Evolutionary conservation across 2,888 invertebrate species (phyloP).

Genomic region (Helobdella robusta): DNA sequence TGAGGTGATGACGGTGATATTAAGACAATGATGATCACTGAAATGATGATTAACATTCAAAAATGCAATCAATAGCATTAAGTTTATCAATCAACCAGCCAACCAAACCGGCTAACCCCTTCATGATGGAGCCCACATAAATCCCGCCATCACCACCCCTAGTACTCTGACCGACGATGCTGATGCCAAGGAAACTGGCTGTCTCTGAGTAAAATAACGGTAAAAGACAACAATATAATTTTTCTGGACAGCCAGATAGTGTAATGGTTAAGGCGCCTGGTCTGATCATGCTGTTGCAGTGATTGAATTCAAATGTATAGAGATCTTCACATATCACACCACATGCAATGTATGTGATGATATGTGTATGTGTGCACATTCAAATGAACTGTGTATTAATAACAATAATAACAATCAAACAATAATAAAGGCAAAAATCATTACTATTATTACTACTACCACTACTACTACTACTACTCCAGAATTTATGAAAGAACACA

Average conservation of each 20-base stretch:
- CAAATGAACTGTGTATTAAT: neutral
- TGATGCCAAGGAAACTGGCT: constrained; percentile 88
- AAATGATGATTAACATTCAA: neutral
- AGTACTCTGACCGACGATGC: constrained; percentile 95
- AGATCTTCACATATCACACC: neutral
- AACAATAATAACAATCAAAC: neutral
- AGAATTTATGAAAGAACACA: no score
- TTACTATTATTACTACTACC: no score
- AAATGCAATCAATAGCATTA: no score
- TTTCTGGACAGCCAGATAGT: neutral
- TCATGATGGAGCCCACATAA: constrained; percentile 98
- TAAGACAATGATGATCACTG: neutral
- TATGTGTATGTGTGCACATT: neutral
- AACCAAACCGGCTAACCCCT: constrained; percentile 63
- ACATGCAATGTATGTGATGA: neutral
- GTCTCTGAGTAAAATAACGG: constrained; percentile 61
- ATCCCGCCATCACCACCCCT: constrained; percentile 95
- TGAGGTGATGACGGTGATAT: no score
- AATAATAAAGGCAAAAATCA: no score
- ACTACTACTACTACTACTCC: no score
- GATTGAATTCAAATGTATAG: no score
- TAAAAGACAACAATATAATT: neutral
- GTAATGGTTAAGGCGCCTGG: no score
- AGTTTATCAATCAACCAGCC: neutral
- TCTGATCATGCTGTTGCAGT: no score